Percentiles rank a stretch among this genome's conserved stretches.
These are phyloP conservation scores for Siniperca chuatsi DNA, from an alignment of 2,113 vertebrate genomes.

Conservation along the genomic window DNA sequence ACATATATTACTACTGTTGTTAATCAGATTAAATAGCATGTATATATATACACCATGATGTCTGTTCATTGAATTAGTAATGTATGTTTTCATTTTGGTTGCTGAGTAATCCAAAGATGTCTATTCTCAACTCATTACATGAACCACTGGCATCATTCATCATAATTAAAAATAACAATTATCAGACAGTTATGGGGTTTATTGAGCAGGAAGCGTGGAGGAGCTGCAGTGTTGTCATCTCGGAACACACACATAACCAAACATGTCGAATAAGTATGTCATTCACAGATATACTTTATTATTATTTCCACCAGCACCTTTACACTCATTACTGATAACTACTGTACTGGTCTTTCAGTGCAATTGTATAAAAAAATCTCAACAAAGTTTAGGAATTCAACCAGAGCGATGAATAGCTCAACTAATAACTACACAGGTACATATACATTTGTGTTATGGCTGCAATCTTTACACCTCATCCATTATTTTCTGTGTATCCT, in stretches of 20 bases:
- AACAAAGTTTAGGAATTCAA: too few species aligned
- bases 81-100: neutral
- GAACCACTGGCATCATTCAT: neutral
- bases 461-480: constrained; percentile 14
- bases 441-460: neutral
- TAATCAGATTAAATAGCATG: neutral
- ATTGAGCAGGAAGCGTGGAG: neutral
- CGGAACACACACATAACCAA: neutral
- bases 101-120: neutral
- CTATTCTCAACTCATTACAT: neutral
- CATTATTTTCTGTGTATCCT: constrained; percentile 2
- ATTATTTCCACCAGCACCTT: neutral
- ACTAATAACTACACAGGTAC: too few species aligned
- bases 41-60: neutral
- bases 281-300: neutral
- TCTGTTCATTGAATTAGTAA: neutral
- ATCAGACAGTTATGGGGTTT: neutral
- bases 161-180: neutral
- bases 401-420: too few species aligned
- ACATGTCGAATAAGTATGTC: neutral
- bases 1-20: neutral
- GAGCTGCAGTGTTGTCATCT: neutral
- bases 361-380: too few species aligned
- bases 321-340: neutral
- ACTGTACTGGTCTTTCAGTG: neutral